These are phyloP conservation scores for Cheiracanthium punctorium DNA, from an alignment of 2,888 invertebrate species.

Conservation along the genomic window DNA sequence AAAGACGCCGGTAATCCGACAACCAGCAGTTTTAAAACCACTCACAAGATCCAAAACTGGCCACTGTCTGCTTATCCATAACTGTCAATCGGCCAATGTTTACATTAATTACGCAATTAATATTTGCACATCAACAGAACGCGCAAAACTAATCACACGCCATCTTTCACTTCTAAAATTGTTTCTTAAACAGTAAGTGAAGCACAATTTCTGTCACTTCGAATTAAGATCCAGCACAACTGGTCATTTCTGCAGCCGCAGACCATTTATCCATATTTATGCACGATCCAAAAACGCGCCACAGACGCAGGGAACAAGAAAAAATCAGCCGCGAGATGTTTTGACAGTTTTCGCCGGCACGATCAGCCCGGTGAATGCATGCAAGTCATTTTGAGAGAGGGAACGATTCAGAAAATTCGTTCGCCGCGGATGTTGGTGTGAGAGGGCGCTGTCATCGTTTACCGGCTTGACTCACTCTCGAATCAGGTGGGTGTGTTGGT, in stretches of 20 bases:
- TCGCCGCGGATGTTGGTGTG: constrained; percentile 12
- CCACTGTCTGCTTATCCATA: too few species aligned
- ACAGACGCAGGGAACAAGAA: not conserved
- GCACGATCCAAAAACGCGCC: not conserved
- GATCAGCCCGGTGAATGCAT: constrained; percentile 46
- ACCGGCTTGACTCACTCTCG: constrained; percentile 29
- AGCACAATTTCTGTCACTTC: not conserved
- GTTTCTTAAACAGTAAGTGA: too few species aligned
- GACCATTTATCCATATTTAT: not conserved
- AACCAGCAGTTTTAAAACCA: too few species aligned
- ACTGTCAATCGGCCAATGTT: too few species aligned
- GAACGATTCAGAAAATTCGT: not conserved
- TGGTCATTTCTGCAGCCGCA: not conserved
- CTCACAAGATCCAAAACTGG: too few species aligned
- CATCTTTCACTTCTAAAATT: not conserved
- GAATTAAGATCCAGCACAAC: not conserved
- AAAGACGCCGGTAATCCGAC: too few species aligned
- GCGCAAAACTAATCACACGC: not conserved
- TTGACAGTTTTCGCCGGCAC: constrained; percentile 15
- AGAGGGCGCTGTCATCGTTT: constrained; percentile 30
- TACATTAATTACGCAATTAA: too few species aligned
- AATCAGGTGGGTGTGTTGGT: constrained; percentile 46
- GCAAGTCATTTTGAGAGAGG: constrained; percentile 62
- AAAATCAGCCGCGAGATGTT: not conserved
- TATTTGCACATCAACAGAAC: too few species aligned